These are phyloP conservation scores for Pocota personata DNA, from an alignment of 2,888 invertebrate genomes.

Conservation along the genomic window DNA sequence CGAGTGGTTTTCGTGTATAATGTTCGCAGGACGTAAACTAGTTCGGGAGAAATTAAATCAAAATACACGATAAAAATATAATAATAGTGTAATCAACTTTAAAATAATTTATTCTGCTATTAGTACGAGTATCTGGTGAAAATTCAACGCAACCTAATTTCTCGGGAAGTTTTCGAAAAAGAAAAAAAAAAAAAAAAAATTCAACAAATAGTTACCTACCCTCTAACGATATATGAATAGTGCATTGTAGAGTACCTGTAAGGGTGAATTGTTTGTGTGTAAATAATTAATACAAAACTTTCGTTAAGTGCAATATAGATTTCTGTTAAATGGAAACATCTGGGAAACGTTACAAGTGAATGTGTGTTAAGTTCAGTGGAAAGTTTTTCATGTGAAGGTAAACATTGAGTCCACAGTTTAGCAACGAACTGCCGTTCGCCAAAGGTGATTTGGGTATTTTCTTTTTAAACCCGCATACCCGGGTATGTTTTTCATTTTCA, in stretches of 20 bases:
- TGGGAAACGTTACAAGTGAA: slow-evolving; percentile 1
- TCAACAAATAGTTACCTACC: slow-evolving; percentile 17
- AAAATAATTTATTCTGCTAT: slow-evolving; percentile 28
- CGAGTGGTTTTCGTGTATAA: background rate
- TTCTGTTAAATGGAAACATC: slow-evolving; percentile 44
- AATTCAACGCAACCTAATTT: slow-evolving; percentile 10
- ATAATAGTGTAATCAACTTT: slow-evolving; percentile 18
- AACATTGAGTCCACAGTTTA: background rate
- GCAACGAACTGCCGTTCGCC: no score
- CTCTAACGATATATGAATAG: slow-evolving; percentile 40
- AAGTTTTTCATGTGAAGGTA: background rate
- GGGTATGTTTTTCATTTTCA: no score
- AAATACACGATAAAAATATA: background rate
- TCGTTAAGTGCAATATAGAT: slow-evolving; percentile 36
- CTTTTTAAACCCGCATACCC: background rate
- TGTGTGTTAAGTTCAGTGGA: background rate
- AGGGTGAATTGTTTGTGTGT: background rate
- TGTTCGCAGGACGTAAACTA: background rate
- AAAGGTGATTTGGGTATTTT: background rate
- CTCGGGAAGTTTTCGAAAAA: no score
- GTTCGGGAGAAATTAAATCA: background rate
- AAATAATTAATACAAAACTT: slow-evolving; percentile 19
- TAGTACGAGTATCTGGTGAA: background rate
- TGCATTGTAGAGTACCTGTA: slow-evolving; percentile 15
- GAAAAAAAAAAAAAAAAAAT: background rate